Base-by-base conservation (phyloP, 2,113 vertebrate species). In the Apteryx mantelli region DNA sequence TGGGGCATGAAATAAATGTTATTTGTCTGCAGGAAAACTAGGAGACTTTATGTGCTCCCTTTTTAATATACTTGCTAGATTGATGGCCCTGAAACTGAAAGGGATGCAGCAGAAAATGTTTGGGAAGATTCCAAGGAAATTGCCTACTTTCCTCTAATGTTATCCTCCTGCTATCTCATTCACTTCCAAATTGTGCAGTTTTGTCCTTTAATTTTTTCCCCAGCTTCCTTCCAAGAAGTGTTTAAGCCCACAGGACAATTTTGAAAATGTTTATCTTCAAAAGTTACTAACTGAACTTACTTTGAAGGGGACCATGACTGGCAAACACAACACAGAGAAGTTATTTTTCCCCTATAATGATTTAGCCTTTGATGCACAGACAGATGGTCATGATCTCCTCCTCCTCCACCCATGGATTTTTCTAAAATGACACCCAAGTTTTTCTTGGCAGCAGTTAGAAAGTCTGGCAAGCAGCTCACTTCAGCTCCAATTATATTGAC, bases 371-470 rank as follows among this genome's bases (percentile, higher is more conserved):
- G 94, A 97, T 97, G 95, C 95, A 50, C 34, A 98, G 93, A 97
- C 98, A 98, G 98, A 98, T 98, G 97, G 98, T 97, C 96, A 94
- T 96, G 97, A 97, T 97, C 97, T 97, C 82, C 96, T 98, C 97
- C 97, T 97, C 98, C 97, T 96, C 97, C 97, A 97, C 96, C 92
- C 95, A 97, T 97, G 97, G 97, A 98, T 98, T 98, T 98, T 98
- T 98, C 97, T 98, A 97, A 98, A 98, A 98, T 98, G 98, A 98
- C 98, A 98, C 98, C 97, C 98, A 98, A 98, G 97, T 97, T 98
- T 98, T 98, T 98, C 97, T 98, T 98, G 98, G 98, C 98, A 98
- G 98, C 97, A 97, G 93, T 97, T 97, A 94, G 85, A 86, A 98
- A 97, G 98, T 98, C 97, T 98, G 98, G 98, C 98, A 98, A 98